A percentile compares a stretch with the other conserved stretches of the same genome.
Conservation (phyloP, 2,113 vertebrate species). For the Circaetus cinerascens region DNA sequence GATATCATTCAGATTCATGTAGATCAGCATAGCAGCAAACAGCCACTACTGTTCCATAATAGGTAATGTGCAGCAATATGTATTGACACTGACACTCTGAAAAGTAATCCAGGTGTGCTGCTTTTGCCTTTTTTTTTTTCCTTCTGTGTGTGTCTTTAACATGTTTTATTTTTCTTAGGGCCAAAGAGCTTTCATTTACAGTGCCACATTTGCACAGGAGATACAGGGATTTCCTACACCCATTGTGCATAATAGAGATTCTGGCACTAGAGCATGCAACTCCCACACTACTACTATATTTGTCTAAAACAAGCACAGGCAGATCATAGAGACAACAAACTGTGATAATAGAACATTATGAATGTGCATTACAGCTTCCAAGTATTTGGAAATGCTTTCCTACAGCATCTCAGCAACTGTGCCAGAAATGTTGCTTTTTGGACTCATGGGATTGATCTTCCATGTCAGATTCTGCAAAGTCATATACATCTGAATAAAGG, state of each 20-base stretch:
- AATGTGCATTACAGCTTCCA: background rate
- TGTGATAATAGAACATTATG: background rate
- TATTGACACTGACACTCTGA: background rate
- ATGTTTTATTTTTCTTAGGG: background rate
- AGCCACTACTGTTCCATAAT: background rate
- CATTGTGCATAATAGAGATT: background rate
- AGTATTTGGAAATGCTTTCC: background rate
- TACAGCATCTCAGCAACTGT: background rate
- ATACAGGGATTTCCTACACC: background rate
- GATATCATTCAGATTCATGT: background rate
- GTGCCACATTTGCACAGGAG: background rate
- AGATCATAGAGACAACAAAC: background rate
- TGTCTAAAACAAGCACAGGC: slow-evolving; percentile 16
- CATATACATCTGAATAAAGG: background rate
- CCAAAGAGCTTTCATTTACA: background rate
- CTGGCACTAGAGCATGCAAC: background rate
- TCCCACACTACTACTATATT: background rate
- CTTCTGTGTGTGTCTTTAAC: background rate
- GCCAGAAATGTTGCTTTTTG: background rate
- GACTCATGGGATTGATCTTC: background rate
- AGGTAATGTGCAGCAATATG: background rate
- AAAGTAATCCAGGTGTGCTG: background rate
- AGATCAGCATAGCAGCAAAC: background rate
- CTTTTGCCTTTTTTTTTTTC: background rate
- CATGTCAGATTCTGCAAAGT: background rate